These are phyloP conservation scores for Mythimna albipuncta DNA, from an alignment of 2,888 invertebrate species.

Conservation along the genomic window DNA sequence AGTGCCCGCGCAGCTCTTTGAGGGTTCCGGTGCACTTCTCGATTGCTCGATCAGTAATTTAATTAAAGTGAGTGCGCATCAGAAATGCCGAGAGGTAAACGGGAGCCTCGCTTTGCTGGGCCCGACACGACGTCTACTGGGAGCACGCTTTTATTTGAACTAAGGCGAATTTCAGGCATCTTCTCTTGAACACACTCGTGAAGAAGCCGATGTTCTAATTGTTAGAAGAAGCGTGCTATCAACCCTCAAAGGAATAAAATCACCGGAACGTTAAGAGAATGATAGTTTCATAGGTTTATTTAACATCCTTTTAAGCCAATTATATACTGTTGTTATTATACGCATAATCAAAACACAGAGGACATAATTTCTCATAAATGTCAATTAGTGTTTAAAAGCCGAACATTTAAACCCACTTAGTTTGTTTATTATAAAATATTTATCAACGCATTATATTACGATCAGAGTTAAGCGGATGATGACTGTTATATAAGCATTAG, in stretches of 20 bases:
- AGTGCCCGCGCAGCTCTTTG: slow-evolving; percentile 67
- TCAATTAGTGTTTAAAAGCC: slow-evolving; percentile 48
- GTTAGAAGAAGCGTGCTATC: slow-evolving; percentile 34
- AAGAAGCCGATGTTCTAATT: slow-evolving; percentile 52
- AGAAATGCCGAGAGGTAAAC: slow-evolving; percentile 77
- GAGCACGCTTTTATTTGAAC: slow-evolving; percentile 72
- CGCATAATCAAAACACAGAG: slow-evolving; percentile 17
- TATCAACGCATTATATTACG: slow-evolving; percentile 23
- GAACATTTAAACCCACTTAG: slow-evolving; percentile 49
- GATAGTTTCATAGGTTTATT: slow-evolving; percentile 7
- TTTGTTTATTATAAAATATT: slow-evolving; percentile 51
- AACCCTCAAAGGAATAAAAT: slow-evolving; percentile 26
- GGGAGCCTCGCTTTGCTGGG: slow-evolving; percentile 71
- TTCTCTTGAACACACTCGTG: slow-evolving; percentile 54
- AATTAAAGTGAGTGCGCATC: slow-evolving; percentile 84
- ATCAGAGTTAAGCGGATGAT: slow-evolving; percentile 37
- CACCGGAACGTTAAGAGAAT: slow-evolving; percentile 6
- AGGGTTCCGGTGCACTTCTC: slow-evolving; percentile 72
- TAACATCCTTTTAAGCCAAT: background rate
- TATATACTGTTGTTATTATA: slow-evolving; percentile 19
- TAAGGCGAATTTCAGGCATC: slow-evolving; percentile 62
- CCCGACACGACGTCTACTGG: slow-evolving; percentile 59
- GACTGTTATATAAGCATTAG: slow-evolving; percentile 33
- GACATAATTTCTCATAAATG: slow-evolving; percentile 30
- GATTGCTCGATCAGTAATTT: slow-evolving; percentile 80